Evolutionary conservation across 2,113 vertebrate species (phyloP).

Genomic region (Dromaius novaehollandiae): DNA sequence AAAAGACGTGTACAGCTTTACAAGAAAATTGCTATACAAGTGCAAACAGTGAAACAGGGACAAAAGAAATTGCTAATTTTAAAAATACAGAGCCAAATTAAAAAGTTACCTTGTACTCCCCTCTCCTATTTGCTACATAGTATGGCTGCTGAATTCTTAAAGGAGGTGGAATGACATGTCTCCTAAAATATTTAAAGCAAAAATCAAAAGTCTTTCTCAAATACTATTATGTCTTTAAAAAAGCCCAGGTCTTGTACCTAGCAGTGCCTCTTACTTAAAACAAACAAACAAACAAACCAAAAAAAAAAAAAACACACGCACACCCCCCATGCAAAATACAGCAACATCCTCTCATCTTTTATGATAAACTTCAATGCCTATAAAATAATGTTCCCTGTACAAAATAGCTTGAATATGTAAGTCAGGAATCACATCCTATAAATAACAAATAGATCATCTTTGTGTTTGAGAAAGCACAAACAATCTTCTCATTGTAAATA

Average conservation of each 20-base stretch:
- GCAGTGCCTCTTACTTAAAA: not conserved
- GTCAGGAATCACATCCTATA: not conserved
- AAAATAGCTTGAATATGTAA: not conserved
- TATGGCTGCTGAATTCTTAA: not conserved
- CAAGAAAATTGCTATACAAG: not conserved
- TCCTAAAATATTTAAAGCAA: not conserved
- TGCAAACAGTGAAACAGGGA: not conserved
- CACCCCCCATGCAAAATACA: not conserved
- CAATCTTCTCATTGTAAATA: not conserved
- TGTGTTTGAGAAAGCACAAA: not conserved
- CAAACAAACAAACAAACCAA: no score
- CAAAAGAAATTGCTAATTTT: not conserved
- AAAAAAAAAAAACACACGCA: no score
- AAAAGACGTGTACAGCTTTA: not conserved
- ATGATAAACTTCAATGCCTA: not conserved
- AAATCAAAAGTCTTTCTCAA: not conserved
- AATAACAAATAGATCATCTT: not conserved
- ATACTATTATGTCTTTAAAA: not conserved
- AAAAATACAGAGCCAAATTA: accelerated
- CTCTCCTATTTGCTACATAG: not conserved
- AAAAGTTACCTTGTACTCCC: not conserved
- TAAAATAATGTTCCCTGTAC: not conserved
- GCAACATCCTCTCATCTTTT: not conserved
- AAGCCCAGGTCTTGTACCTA: not conserved
- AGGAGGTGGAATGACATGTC: not conserved